Evolutionary conservation across 2,797 vertebrate species (phyloP), one percentile per base, ranked within the genome.

Genomic region (Huso huso): DNA sequence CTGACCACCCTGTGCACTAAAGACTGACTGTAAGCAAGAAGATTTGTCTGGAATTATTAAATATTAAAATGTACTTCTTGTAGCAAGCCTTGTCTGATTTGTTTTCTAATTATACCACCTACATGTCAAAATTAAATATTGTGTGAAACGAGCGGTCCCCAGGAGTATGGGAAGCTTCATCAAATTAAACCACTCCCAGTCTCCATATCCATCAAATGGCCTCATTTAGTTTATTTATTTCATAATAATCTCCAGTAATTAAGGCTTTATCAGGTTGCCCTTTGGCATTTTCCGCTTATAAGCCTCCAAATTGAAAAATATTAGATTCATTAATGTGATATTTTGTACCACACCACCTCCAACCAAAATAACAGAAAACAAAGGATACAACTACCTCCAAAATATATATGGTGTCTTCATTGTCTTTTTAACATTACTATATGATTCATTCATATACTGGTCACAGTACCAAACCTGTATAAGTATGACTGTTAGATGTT

Each of bases 1-100:
- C 61, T 62, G 61, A 62, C 61, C 61, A 62, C 61, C 61, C 18
- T 37, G 18, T 6, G 61, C 61, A 62, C 6, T 62, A 48, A 62
- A 62, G 61, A 4, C 61, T 15, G 57, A 68, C 48, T 55, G 66
- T 48, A 67, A 58, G 66, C 57, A 57, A 8, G 51, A 64, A 51
- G 13, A 50, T 49, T 51, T 58, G 64, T 63, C 55, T 59, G 48
- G 51, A 58, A 58, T 63, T 59, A 55, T 71, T 62, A 61, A 51
- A 55, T 64, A 37, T 64, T 58, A 65, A 67, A 67, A 71, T 71
- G 58, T 57, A 68, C 52, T 61, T 65, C 66, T 60, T 67, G 15
- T 10, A 61, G n/a, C 52, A 48, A 62, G 18, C 23, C 61, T 18
- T 62, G 61, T 62, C 18, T 62, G 61, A 62, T 66, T 48, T 66